Evolutionary conservation across 2,888 invertebrate species (phyloP).

Genomic region (Acanthosepion lycidas): DNA sequence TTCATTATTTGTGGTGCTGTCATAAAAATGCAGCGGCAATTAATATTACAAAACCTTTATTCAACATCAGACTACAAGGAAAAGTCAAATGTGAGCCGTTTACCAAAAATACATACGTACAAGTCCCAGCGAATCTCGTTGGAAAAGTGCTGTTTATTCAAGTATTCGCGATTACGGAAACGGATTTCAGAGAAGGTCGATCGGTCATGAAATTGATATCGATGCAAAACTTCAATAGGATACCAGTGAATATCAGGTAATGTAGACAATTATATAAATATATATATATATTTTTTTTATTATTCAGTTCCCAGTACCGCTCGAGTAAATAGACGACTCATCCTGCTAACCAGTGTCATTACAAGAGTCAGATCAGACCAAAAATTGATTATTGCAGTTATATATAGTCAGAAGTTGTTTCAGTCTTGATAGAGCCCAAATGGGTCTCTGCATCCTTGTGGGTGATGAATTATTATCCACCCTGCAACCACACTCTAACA

Average conservation of each 20-base stretch:
- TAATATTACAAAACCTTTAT: neutral
- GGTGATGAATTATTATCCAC: too few relatives aligned
- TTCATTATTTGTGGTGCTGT: neutral
- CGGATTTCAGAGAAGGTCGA: neutral
- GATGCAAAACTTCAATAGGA: rapidly evolving
- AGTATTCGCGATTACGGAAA: neutral
- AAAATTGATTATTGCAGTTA: too few relatives aligned
- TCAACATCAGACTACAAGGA: neutral
- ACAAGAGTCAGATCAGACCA: too few relatives aligned
- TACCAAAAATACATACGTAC: neutral
- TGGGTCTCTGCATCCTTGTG: too few relatives aligned
- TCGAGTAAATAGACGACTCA: too few relatives aligned
- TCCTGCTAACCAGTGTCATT: too few relatives aligned
- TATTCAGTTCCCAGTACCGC: too few relatives aligned
- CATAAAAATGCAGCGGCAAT: rapidly evolving
- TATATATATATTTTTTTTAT: too few relatives aligned
- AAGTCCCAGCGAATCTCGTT: neutral
- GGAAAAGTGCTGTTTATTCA: neutral
- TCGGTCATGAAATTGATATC: neutral
- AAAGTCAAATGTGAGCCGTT: neutral
- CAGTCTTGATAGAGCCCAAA: too few relatives aligned
- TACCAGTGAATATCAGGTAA: neutral
- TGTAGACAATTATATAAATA: too few relatives aligned
- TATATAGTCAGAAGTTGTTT: too few relatives aligned
- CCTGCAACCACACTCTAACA: too few relatives aligned